These are phyloP conservation scores for Ophthalmolycus amberensis DNA, from an alignment of 2,113 vertebrate genomes.

Conservation along the genomic window DNA sequence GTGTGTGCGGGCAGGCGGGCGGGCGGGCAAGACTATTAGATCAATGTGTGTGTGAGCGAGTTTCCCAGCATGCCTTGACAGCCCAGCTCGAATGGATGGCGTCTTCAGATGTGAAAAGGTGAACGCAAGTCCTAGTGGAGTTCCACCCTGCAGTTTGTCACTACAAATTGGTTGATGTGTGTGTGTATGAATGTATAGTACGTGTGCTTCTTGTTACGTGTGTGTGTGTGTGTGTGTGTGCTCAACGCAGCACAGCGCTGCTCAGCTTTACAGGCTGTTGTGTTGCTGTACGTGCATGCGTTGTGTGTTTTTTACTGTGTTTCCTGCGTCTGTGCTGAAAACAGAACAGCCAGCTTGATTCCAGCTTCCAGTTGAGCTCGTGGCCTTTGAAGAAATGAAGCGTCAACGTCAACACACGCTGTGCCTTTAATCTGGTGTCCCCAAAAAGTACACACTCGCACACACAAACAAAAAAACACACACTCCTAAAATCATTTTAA, in stretches of 20 bases:
- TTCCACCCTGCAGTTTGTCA: slow-evolving; percentile 63
- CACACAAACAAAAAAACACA: slow-evolving; percentile 26
- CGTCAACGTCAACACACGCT: slow-evolving; percentile 34
- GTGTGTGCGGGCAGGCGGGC: slow-evolving; percentile 3
- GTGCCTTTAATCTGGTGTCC: slow-evolving; percentile 29
- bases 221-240: slow-evolving; percentile 2
- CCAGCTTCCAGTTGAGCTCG: slow-evolving; percentile 27
- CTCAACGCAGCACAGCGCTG: background rate
- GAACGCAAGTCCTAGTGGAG: slow-evolving; percentile 52
- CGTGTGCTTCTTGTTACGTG: background rate
- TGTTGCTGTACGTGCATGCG: background rate
- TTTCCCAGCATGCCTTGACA: slow-evolving; percentile 59
- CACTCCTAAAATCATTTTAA: background rate
- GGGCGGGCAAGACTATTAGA: slow-evolving; percentile 12
- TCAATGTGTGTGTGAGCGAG: slow-evolving; percentile 27
- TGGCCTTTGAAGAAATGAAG: slow-evolving; percentile 59
- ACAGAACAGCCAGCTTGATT: slow-evolving; percentile 37
- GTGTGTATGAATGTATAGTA: slow-evolving; percentile 8
- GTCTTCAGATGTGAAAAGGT: slow-evolving; percentile 59
- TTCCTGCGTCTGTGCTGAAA: slow-evolving; percentile 31
- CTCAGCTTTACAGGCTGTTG: background rate
- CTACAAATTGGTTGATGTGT: slow-evolving; percentile 54
- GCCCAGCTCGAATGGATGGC: slow-evolving; percentile 54
- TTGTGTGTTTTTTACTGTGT: background rate
- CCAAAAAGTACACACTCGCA: slow-evolving; percentile 30